These are phyloP conservation scores for Nowickia ferox DNA, from an alignment of 2,888 invertebrate genomes.

Conservation along the genomic window DNA sequence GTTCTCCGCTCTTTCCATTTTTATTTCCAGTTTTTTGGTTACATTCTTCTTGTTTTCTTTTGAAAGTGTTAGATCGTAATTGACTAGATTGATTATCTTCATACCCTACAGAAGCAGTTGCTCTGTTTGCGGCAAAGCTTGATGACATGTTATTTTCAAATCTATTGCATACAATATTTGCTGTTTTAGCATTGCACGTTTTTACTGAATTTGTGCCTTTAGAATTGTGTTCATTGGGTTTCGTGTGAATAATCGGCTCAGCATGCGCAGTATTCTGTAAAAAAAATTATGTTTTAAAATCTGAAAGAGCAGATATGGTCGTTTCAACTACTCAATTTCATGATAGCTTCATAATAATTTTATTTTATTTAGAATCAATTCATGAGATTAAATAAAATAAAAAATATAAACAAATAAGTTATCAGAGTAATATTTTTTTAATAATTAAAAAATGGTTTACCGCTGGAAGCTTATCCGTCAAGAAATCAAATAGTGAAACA, in stretches of 20 bases:
- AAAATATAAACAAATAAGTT: not conserved
- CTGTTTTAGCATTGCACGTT: slow-evolving; percentile 45
- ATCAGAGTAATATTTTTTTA: not conserved
- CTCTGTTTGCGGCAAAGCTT: slow-evolving; percentile 81
- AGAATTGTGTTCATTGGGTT: slow-evolving; percentile 11
- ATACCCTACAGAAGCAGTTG: slow-evolving; percentile 14
- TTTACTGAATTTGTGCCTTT: slow-evolving; percentile 16
- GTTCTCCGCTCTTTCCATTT: slow-evolving; percentile 32
- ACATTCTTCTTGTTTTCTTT: slow-evolving; percentile 66
- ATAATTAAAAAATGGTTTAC: slow-evolving; percentile 64
- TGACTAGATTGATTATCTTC: slow-evolving; percentile 40
- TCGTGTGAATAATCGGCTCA: not conserved
- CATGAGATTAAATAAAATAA: not conserved
- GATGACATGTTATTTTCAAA: slow-evolving; percentile 83
- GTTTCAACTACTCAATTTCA: too few relatives aligned
- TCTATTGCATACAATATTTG: slow-evolving; percentile 74
- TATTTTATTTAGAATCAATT: not conserved
- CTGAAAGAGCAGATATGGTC: too few relatives aligned
- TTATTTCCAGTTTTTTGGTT: slow-evolving; percentile 37
- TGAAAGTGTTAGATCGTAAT: slow-evolving; percentile 42
- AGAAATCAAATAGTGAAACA: slow-evolving; percentile 91
- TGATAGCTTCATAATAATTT: too few relatives aligned
- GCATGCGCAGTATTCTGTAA: slow-evolving; percentile 10
- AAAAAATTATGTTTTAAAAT: not conserved
- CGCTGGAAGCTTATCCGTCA: slow-evolving; percentile 88